Evolutionary conservation across 2,797 vertebrate species (phyloP).

Genomic region (Danio choprae): DNA sequence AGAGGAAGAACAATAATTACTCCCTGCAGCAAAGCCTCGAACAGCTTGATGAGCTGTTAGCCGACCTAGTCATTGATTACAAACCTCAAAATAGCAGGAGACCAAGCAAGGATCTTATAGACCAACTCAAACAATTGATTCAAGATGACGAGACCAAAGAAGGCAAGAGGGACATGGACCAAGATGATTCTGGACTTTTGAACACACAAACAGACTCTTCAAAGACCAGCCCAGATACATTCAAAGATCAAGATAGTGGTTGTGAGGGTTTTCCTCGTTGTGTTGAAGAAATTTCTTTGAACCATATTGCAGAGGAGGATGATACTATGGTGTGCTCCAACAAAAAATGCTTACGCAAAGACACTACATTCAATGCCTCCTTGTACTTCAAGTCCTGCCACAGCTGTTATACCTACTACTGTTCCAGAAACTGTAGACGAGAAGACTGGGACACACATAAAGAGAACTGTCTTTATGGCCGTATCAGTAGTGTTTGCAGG

Average conservation of each 20-base stretch:
- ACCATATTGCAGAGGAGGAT: conserved; percentile 91
- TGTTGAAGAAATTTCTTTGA: conserved; percentile 84
- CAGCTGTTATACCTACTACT: conserved; percentile 98
- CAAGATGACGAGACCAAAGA: conserved; percentile 76
- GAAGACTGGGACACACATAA: conserved; percentile 96
- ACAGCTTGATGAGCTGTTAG: conserved; percentile 93
- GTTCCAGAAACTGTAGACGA: conserved; percentile 92
- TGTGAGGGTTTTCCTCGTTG: conserved; percentile 81
- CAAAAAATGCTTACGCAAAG: conserved; percentile 88
- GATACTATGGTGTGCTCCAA: conserved; percentile 95
- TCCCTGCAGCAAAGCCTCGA: conserved; percentile 93
- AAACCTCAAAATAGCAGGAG: conserved; percentile 82
- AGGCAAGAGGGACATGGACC: conserved; percentile 58
- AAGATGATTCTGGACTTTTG: conserved; percentile 73
- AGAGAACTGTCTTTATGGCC: conserved; percentile 89
- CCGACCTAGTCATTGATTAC: conserved; percentile 94
- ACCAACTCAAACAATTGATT: conserved; percentile 88
- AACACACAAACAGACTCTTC: conserved; percentile 83
- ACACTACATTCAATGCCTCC: conserved; percentile 95
- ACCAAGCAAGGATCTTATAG: conserved; percentile 81
- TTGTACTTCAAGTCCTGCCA: conserved; percentile 98
- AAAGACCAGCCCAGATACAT: conserved; percentile 74
- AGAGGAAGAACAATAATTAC: conserved; percentile 78
- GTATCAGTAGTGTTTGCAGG: conserved; percentile 91
- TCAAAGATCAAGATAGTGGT: conserved; percentile 79